Conservation (phyloP, 2,113 vertebrate genomes). For the Lycocorax pyrrhopterus region DNA sequence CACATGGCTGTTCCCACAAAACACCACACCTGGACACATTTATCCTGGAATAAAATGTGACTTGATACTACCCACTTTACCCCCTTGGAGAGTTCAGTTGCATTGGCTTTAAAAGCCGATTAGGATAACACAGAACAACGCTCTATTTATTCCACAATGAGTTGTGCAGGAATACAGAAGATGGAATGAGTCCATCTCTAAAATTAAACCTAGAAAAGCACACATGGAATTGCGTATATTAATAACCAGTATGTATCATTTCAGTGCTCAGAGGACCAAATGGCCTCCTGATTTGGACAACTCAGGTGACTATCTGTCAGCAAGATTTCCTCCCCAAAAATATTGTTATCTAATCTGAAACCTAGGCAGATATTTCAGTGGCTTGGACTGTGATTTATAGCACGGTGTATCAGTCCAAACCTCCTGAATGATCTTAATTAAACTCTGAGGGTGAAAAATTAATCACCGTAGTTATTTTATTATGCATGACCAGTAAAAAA, state of each 20-base stretch:
- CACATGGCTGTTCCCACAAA: neutral
- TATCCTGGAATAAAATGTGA: neutral
- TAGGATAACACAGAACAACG: neutral
- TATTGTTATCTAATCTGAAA: neutral
- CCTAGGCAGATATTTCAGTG: neutral
- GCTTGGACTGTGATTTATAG: constrained; percentile 22
- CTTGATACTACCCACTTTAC: neutral
- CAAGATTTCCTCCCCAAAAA: neutral
- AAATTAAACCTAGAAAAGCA: constrained; percentile 30
- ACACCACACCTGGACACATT: neutral
- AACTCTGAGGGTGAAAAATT: constrained; percentile 58
- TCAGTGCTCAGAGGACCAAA: neutral
- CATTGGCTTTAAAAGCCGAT: neutral
- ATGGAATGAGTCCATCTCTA: constrained; percentile 11
- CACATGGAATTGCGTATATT: neutral
- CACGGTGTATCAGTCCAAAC: neutral
- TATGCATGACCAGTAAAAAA: constrained; percentile 39
- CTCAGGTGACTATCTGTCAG: neutral
- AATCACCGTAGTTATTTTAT: constrained; percentile 29
- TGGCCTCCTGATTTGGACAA: neutral
- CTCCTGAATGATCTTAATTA: constrained; percentile 51
- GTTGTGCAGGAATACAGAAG: neutral
- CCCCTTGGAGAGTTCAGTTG: neutral
- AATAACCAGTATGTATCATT: constrained; percentile 2
- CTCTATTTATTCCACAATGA: constrained; percentile 6